A percentile compares a stretch with the other conserved stretches of the same genome.
These are phyloP conservation scores for Camelus dromedarius DNA, from an alignment of 2,113 vertebrate species.

Conservation along the genomic window DNA sequence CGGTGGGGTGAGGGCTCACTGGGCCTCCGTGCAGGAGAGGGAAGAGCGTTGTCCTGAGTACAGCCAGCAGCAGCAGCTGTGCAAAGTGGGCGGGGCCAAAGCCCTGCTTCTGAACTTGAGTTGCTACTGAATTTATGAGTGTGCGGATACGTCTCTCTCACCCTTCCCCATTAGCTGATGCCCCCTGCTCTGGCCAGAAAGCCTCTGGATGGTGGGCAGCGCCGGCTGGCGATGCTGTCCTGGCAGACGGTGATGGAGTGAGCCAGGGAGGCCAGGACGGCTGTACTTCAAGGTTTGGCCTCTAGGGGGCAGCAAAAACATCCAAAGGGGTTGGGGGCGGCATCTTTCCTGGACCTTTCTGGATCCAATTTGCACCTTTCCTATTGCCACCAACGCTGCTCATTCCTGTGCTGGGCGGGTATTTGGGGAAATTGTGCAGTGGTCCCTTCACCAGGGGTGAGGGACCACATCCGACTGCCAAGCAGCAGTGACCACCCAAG, in stretches of 20 bases:
- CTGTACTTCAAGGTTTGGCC: slow-evolving; percentile 23
- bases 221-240: neutral
- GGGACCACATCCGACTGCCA: slow-evolving; percentile 4
- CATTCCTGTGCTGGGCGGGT: neutral
- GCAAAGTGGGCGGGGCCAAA: slow-evolving; percentile 43
- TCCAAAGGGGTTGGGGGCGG: neutral
- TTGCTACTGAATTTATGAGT: slow-evolving; percentile 53
- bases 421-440: slow-evolving; percentile 49
- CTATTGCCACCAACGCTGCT: neutral
- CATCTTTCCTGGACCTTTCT: neutral
- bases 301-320: slow-evolving; percentile 29
- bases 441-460: slow-evolving; percentile 5
- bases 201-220: neutral
- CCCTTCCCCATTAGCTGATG: neutral
- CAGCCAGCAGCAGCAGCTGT: slow-evolving; percentile 62
- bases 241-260: neutral
- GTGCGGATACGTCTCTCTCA: neutral
- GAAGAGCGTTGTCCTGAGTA: slow-evolving; percentile 73
- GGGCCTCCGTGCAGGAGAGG: slow-evolving; percentile 8
- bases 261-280: neutral
- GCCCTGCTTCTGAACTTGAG: slow-evolving; percentile 68
- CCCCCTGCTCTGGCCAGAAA: neutral
- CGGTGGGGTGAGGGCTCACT: neutral
- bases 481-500: slow-evolving; percentile 18
- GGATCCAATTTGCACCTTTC: neutral